Percentiles rank a stretch among this genome's conserved stretches.
These are phyloP conservation scores for Loxodonta africana DNA, from an alignment of 2,113 vertebrate species.

Conservation along the genomic window DNA sequence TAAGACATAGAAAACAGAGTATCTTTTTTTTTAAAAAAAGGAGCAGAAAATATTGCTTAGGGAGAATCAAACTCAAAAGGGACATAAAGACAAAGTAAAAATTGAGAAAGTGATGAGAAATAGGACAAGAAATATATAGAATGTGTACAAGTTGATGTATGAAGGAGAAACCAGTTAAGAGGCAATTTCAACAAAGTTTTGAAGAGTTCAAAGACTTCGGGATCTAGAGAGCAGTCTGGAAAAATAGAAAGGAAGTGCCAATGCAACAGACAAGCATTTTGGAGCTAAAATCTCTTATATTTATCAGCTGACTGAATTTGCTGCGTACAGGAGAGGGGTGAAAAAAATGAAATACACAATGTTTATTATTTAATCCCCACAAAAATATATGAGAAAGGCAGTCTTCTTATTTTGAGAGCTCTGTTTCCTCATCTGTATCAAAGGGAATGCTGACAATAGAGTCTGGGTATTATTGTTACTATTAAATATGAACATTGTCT, in stretches of 20 bases:
- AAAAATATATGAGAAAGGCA: conserved; percentile 15
- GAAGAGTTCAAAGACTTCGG: not conserved
- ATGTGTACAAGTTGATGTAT: not conserved
- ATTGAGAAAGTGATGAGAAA: not conserved
- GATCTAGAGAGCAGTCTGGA: not conserved
- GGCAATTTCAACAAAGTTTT: not conserved
- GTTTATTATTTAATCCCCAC: not conserved
- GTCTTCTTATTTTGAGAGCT: conserved; percentile 29
- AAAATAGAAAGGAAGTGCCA: not conserved
- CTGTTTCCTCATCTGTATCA: not conserved
- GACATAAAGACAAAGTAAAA: not conserved
- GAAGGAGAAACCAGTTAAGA: not conserved
- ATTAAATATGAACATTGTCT: not conserved
- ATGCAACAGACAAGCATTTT: not conserved
- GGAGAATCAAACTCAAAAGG: not conserved
- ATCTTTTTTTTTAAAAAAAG: conserved; percentile 20
- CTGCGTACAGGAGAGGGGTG: not conserved
- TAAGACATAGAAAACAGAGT: not conserved
- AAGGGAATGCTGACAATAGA: not conserved
- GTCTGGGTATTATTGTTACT: not conserved
- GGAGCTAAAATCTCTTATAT: not conserved
- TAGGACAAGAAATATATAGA: not conserved
- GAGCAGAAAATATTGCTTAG: not conserved
- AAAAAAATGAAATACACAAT: not conserved
- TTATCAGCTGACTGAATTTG: not conserved